Evolutionary conservation across 1,140 invertebrate species (phyloP), one percentile per base, ranked within the genome.

Genomic region (Pseudomyrmex cubaensis): DNA sequence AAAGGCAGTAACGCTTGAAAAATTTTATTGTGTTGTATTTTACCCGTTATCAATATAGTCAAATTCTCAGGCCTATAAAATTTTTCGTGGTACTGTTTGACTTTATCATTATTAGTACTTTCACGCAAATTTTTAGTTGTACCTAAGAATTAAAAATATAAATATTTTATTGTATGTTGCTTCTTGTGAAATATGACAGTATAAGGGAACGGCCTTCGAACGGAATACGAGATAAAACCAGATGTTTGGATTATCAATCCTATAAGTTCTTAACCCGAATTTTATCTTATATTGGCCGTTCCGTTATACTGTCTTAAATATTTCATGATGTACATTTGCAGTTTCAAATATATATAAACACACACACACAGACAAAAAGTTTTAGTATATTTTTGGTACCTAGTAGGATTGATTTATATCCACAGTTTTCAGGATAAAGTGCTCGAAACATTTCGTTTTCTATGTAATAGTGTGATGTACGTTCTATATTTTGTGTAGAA

Each of bases 21-120:
- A 1, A 99, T 95, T 88, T 98, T 95, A 2, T 96, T 94, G 59
- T 97, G 95, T 66, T 97, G 95, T 5, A 99, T 96, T 93, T 97
- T 96, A 0, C 98, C 98, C 56, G 97, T 96, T 63, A 99, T 96
- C 74, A 98, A 97, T 2, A 99, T 93, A 83, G 96, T 96, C 62
- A 99, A 93, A 93, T 99, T 99, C 93, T 98, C 97, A n/a, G 98
- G 96, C 52, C 98, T 95, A 93, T 99, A 99, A 93, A 97, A 98
- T 72, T 97, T 94, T 89, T 96, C 96, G 90, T 99, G 98, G 90
- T 97, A 99, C 50, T 96, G 94, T 86, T 94, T 95, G 85, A 98
- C 97, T 95, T 98, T 98, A 82, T 95, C 95, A 93, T 98, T 98
- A 35, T 93, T 96, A 46, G 97, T 98, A 80, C 96, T 97, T 92